Evolutionary conservation across 2,113 vertebrate species (phyloP).

Genomic region (Peromyscus californicus): DNA sequence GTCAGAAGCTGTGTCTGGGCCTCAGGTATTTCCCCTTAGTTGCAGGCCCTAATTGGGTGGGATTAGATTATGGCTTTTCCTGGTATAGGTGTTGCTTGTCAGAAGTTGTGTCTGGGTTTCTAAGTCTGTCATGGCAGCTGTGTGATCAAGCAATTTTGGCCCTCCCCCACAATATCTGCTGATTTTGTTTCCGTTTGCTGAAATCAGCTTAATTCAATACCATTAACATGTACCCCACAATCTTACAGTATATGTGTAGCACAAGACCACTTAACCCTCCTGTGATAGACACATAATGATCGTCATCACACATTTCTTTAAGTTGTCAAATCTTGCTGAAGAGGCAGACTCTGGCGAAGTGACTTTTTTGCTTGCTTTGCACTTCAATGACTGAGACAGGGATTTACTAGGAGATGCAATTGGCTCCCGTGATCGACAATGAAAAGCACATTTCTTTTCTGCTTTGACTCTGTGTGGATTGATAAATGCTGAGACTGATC

Average conservation of each 20-base stretch:
- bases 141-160: too few relatives aligned
- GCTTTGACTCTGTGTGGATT: constrained; percentile 62
- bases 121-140: too few relatives aligned
- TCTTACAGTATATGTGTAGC: not conserved
- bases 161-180: not conserved
- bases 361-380: constrained; percentile 74
- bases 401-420: constrained; percentile 75
- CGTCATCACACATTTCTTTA: constrained; percentile 60
- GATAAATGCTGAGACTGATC: constrained; percentile 69
- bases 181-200: not conserved
- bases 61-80: too few relatives aligned
- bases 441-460: constrained; percentile 67
- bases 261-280: constrained; percentile 37
- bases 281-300: constrained; percentile 76
- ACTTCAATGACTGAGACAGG: constrained; percentile 68
- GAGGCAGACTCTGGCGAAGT: constrained; percentile 65
- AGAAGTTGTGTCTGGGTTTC: too few relatives aligned
- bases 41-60: too few relatives aligned
- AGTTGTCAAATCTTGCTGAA: constrained; percentile 79
- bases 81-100: too few relatives aligned
- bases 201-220: constrained; percentile 45
- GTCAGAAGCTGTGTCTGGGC: too few relatives aligned
- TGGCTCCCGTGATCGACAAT: constrained; percentile 66
- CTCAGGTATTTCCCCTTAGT: too few relatives aligned
- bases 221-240: not conserved